Evolutionary conservation across 2,888 invertebrate genomes (phyloP).

Genomic region (Pyrrhia umbra): DNA sequence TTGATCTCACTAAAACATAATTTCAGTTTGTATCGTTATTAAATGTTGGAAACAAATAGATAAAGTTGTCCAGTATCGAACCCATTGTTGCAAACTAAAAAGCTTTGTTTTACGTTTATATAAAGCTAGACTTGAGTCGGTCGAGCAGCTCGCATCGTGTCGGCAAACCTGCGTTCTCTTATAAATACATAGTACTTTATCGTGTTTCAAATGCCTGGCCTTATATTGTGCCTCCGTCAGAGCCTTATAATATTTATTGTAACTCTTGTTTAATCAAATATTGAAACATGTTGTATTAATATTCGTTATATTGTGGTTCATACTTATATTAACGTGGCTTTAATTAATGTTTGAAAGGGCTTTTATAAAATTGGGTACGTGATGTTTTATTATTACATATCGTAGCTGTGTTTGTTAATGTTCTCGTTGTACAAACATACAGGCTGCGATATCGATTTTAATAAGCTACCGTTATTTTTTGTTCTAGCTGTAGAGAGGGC

Average conservation of each 20-base stretch:
- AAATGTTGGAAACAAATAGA: not conserved
- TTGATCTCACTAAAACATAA: not conserved
- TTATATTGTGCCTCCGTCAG: not conserved
- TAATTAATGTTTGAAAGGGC: slow-evolving; percentile 45
- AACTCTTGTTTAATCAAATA: slow-evolving; percentile 22
- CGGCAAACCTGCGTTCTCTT: not conserved
- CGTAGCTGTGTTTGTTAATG: slow-evolving; percentile 36
- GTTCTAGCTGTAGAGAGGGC: not conserved
- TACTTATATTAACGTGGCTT: slow-evolving; percentile 31
- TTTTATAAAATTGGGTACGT: slow-evolving; percentile 44
- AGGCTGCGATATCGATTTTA: slow-evolving; percentile 13
- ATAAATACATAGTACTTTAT: slow-evolving; percentile 14
- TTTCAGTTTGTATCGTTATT: too few relatives aligned
- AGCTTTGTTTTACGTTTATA: too few relatives aligned
- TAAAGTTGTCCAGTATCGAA: too few relatives aligned
- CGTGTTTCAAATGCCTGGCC: not conserved
- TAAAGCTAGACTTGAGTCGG: too few relatives aligned
- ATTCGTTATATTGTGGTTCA: not conserved
- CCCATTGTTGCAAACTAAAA: too few relatives aligned
- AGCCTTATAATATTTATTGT: not conserved
- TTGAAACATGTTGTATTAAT: slow-evolving; percentile 26
- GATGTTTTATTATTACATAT: slow-evolving; percentile 51
- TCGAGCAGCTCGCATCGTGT: too few relatives aligned
- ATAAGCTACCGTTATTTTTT: slow-evolving; percentile 15
- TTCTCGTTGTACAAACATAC: slow-evolving; percentile 39